Percentiles rank a stretch among this genome's conserved stretches.
phyloP scores from a whole-genome alignment of 2,797 vertebrate species.

The Ammospiza maritima region DNA sequence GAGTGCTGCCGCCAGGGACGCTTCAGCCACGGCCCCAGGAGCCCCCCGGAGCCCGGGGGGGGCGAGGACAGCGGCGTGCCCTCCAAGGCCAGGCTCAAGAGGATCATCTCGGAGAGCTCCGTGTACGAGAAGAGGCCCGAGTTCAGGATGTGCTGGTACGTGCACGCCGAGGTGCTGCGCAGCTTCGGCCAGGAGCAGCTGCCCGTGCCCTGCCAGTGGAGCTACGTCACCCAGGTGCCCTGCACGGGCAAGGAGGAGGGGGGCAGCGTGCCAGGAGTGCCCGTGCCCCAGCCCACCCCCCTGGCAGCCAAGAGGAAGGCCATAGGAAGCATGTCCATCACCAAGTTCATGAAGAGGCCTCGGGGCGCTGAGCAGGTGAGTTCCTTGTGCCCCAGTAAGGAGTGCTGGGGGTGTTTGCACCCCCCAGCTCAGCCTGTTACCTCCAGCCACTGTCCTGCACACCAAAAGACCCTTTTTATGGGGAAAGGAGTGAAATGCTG shows the following conservation, averaged over 20 bases:
- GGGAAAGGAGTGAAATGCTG: neutral
- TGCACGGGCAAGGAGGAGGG: conserved; percentile 76
- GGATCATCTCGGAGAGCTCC: conserved; percentile 89
- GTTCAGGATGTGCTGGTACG: conserved; percentile 93
- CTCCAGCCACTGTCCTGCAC: neutral
- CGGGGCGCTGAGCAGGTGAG: conserved; percentile 83
- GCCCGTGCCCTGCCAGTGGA: conserved; percentile 94
- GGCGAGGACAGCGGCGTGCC: conserved; percentile 78
- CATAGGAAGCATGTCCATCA: conserved; percentile 92
- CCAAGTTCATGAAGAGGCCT: conserved; percentile 93
- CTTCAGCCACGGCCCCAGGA: neutral
- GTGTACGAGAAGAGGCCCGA: conserved; percentile 91
- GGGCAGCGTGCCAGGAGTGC: neutral
- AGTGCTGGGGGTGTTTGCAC: too few species aligned
- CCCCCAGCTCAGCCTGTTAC: neutral
- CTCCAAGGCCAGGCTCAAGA: conserved; percentile 88
- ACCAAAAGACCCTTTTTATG: neutral
- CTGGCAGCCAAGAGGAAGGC: conserved; percentile 85
- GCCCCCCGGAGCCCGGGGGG: conserved; percentile 10
- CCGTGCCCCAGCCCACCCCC: neutral
- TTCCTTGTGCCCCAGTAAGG: too few species aligned
- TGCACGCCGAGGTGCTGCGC: conserved; percentile 86
- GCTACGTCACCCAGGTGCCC: conserved; percentile 86
- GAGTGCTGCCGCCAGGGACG: conserved; percentile 87
- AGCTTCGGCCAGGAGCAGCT: conserved; percentile 84